Base-by-base conservation (phyloP, 2,888 invertebrate genomes). In the Marronus borbonicus region DNA sequence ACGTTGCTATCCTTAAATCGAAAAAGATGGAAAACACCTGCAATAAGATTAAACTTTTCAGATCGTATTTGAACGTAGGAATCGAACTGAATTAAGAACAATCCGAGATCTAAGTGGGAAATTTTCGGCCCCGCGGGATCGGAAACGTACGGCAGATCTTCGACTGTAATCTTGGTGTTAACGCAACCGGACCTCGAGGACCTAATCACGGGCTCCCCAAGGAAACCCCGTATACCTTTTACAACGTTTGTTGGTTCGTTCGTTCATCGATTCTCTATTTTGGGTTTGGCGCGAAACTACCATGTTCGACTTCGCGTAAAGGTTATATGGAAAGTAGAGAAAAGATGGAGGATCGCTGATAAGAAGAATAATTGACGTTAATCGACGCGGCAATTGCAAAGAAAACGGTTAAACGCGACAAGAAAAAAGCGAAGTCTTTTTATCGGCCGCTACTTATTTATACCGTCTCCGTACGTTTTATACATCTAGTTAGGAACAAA, bases 141-240 rank as follows among this genome's bases (percentile, higher is more conserved):
- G 31, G 31, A 60, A 76, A 77, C 77, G 76, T 76, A 65, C 79
- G 50, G 36, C 49, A 65, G 78, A 69, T 76, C 70, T 68, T 76
- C 72, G 44, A 28, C 77, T 77, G 74, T 72, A 76, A 79, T 77
- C 76, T 77, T 66, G 44, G 79, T 74, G 79, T 77, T 79, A 79
- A 79, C 79, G 76, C 70, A 70, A 64, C 75, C 58, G 70, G 79
- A 79, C 79, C 76, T 79, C 55, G 52, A 80, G 82, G 82, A 82
- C 81, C 82, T 84, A 84, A 84, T 84, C 83, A 83, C 80, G 70
- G 77, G 76, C 64, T 82, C 82, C 82, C 82, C 28, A 76, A 81
- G 81, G 83, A 81, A 44, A 8, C 60, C 31, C 44, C 44, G 31
- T 5, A 55, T 44, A 74, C 65, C 72, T 76, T 72, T 70, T 79